Percentiles rank a stretch among this genome's conserved stretches.
Evolutionary conservation across 2,888 invertebrate species (phyloP).

Genomic region (Spodoptera littoralis): DNA sequence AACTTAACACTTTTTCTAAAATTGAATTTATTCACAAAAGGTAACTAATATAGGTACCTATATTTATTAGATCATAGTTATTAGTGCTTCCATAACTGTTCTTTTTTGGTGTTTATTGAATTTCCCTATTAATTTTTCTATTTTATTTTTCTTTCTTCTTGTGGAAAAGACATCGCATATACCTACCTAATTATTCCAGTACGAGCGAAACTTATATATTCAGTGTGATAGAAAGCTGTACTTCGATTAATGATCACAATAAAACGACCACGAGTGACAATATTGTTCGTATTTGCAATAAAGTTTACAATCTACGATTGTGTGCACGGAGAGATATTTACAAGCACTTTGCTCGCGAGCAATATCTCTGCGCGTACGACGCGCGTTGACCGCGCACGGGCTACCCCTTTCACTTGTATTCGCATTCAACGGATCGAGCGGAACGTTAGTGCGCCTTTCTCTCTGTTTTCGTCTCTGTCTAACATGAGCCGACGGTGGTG

Average conservation of each 20-base stretch:
- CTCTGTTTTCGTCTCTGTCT: slow-evolving; percentile 85
- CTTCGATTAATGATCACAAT: slow-evolving; percentile 13
- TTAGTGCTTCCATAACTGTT: too few relatives aligned
- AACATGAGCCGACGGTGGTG: slow-evolving; percentile 74
- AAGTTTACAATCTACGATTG: slow-evolving; percentile 56
- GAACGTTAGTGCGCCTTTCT: slow-evolving; percentile 85
- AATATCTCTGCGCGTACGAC: slow-evolving; percentile 71
- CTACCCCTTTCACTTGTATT: slow-evolving; percentile 88
- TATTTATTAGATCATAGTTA: too few relatives aligned
- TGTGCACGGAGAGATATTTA: slow-evolving; percentile 67
- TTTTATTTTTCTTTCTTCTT: too few relatives aligned
- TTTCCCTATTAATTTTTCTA: too few relatives aligned
- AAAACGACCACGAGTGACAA: slow-evolving; percentile 46
- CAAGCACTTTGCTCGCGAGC: slow-evolving; percentile 63
- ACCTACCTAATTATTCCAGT: slow-evolving; percentile 36
- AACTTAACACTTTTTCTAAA: slow-evolving; percentile 67
- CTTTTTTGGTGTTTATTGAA: too few relatives aligned
- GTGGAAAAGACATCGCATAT: slow-evolving; percentile 33
- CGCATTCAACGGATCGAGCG: slow-evolving; percentile 83
- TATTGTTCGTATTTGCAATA: slow-evolving; percentile 52
- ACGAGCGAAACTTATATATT: slow-evolving; percentile 9
- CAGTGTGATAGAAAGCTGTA: slow-evolving; percentile 36
- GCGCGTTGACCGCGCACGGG: slow-evolving; percentile 80
- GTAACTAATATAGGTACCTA: too few relatives aligned
- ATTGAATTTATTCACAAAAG: slow-evolving; percentile 57